A percentile compares a stretch with the other conserved stretches of the same genome.
Evolutionary conservation across 2,888 invertebrate genomes (phyloP).

Genomic region (Entomobrya multifasciata): DNA sequence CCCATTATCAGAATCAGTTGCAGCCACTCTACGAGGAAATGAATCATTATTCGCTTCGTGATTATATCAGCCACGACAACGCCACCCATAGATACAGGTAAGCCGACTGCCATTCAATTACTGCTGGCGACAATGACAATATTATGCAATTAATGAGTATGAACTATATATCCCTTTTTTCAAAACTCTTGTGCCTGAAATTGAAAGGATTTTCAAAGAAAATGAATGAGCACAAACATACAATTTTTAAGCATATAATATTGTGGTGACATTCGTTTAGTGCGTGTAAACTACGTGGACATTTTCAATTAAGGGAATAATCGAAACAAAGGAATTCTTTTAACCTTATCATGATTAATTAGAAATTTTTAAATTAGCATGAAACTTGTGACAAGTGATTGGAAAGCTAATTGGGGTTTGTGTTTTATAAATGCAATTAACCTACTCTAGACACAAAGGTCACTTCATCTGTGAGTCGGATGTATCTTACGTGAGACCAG

Average conservation of each 20-base stretch:
- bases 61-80: conserved; percentile 80
- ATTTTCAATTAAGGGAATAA: no score
- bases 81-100: conserved; percentile 80
- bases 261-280: no score
- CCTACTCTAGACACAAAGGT: conserved; percentile 79
- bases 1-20: conserved; percentile 79
- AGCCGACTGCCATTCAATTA: conserved; percentile 1
- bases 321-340: no score
- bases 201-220: no score
- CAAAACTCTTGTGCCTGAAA: no score
- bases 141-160: no score
- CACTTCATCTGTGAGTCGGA: conserved; percentile 81
- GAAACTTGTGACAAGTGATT: background rate
- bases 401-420: background rate
- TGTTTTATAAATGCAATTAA: background rate
- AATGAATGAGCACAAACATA: no score
- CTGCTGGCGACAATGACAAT: background rate
- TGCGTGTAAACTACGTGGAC: no score
- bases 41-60: conserved; percentile 80
- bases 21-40: conserved; percentile 80
- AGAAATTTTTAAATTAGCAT: no score
- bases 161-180: background rate
- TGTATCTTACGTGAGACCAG: conserved; percentile 80
- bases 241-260: no score
- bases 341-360: no score